Conservation (phyloP, 2,797 vertebrate genomes). For the Miichthys miiuy region DNA sequence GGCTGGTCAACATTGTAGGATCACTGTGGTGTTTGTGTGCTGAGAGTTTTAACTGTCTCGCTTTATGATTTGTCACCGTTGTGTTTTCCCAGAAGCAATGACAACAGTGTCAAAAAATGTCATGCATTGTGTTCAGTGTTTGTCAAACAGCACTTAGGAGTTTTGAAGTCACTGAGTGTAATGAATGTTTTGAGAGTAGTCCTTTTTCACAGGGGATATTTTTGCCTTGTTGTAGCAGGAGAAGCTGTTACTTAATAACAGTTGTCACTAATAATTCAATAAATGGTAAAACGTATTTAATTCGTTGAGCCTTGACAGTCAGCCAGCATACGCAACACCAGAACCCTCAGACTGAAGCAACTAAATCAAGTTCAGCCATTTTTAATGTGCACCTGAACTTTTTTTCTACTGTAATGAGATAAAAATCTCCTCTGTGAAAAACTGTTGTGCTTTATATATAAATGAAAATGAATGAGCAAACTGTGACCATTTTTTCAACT, state of each 20-base stretch:
- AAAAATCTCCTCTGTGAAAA: background rate
- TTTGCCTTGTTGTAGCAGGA: background rate
- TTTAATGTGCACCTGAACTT: background rate
- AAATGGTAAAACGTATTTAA: too few species aligned
- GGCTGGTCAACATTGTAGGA: background rate
- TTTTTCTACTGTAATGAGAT: background rate
- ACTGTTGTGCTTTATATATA: background rate
- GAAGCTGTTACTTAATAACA: too few species aligned
- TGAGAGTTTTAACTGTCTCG: background rate
- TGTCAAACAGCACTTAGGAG: background rate
- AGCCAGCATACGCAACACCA: background rate
- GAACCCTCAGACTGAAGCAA: background rate
- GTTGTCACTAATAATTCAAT: background rate
- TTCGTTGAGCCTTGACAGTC: background rate
- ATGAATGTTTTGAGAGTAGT: background rate
- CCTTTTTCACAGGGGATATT: background rate
- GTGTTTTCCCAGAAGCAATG: background rate
- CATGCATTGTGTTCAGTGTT: background rate
- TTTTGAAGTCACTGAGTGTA: background rate
- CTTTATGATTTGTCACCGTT: slow-evolving; percentile 2
- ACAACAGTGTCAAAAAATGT: background rate
- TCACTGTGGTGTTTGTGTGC: background rate
- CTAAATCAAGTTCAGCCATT: slow-evolving; percentile 11
- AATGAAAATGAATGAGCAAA: background rate
- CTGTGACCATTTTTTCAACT: slow-evolving; percentile 12